Evolutionary conservation across 2,113 vertebrate species (phyloP).

Genomic region (Ictidomys tridecemlineatus): DNA sequence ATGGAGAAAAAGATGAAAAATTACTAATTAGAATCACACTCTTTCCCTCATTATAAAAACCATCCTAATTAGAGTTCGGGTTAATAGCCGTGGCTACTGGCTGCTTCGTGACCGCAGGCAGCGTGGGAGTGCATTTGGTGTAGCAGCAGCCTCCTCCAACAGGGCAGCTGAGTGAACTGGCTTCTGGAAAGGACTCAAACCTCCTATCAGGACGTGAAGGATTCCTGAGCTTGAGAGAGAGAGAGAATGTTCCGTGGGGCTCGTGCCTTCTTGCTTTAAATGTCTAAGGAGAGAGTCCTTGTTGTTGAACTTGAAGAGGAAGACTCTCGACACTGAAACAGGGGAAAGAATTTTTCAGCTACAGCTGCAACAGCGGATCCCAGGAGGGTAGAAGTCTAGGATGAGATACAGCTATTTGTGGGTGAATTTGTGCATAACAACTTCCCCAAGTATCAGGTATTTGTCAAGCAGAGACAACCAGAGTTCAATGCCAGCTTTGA

Average conservation of each 20-base stretch:
- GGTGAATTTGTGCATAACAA: too few species aligned
- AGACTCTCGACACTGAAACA: background rate
- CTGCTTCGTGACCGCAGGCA: constrained; percentile 43
- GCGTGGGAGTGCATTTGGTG: background rate
- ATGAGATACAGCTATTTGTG: background rate
- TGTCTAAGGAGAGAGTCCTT: background rate
- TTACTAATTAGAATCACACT: constrained; percentile 50
- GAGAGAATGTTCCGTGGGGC: rapidly evolving
- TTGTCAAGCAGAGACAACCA: background rate
- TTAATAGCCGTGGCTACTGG: constrained; percentile 24
- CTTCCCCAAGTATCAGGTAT: background rate
- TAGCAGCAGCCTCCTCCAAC: background rate
- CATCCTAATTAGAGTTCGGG: constrained; percentile 58
- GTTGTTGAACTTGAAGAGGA: background rate
- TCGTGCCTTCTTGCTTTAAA: background rate
- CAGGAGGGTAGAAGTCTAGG: background rate
- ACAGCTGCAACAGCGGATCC: background rate
- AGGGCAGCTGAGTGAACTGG: background rate
- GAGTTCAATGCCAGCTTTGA: background rate
- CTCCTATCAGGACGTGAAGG: background rate
- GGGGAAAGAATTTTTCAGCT: background rate
- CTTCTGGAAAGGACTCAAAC: constrained; percentile 1
- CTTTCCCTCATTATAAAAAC: constrained; percentile 63
- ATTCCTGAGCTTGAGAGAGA: background rate
- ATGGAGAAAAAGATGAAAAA: constrained; percentile 40